phyloP scores from a whole-genome alignment of 2,888 invertebrate genomes.

The Geophilus truncorum region DNA sequence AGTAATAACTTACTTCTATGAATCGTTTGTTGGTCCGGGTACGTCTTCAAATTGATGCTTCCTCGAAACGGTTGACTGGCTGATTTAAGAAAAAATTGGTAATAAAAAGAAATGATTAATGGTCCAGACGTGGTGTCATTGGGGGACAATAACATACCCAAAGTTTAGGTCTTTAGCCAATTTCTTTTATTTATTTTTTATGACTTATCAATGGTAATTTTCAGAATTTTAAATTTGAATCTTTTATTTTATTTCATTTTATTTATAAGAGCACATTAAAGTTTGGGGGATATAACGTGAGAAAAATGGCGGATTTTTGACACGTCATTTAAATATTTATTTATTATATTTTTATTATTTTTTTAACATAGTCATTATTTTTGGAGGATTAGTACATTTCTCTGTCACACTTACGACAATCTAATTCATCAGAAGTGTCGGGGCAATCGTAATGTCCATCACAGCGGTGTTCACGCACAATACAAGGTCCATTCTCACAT shows the following conservation, averaged over 20 bases:
- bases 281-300: neutral
- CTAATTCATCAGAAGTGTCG: constrained; percentile 42
- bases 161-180: neutral
- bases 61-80: constrained; percentile 37
- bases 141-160: neutral
- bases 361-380: too few species aligned
- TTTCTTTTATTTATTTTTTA: neutral
- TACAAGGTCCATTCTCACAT: constrained; percentile 38
- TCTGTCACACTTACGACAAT: constrained; percentile 39
- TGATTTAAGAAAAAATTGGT: constrained; percentile 25
- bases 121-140: neutral
- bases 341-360: neutral
- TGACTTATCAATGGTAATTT: neutral
- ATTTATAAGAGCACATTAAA: neutral
- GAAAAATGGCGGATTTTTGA: too few species aligned
- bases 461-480: constrained; percentile 40
- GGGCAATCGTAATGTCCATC: constrained; percentile 46
- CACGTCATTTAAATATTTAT: too few species aligned
- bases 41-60: constrained; percentile 60
- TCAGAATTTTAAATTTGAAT: neutral
- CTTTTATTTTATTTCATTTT: neutral
- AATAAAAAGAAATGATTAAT: neutral
- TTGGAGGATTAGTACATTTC: neutral
- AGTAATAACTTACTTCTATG: constrained; percentile 69
- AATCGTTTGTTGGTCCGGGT: constrained; percentile 69